Percentiles rank a stretch among this genome's conserved stretches.
These are phyloP conservation scores for Panagrolaimus sp. DNA, from an alignment of 1,140 invertebrate genomes.

Conservation along the genomic window DNA sequence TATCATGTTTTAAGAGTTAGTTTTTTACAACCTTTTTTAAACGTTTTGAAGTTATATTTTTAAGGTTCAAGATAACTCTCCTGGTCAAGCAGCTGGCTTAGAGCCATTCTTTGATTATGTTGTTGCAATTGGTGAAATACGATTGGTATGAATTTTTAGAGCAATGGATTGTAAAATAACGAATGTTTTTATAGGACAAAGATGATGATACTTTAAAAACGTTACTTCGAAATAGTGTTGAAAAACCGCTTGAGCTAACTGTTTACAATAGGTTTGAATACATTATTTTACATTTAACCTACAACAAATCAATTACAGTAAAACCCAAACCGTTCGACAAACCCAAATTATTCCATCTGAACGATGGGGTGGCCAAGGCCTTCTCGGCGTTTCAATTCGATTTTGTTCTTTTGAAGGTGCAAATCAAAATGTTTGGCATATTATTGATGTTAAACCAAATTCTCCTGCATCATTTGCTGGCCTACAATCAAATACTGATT, in stretches of 20 bases:
- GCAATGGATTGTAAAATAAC: no score
- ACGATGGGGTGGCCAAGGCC: slow-evolving; percentile 87
- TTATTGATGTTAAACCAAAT: slow-evolving; percentile 75
- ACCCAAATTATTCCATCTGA: slow-evolving; percentile 81
- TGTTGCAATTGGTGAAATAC: slow-evolving; percentile 84
- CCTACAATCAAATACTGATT: slow-evolving; percentile 82
- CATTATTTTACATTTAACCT: background rate
- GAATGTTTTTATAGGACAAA: slow-evolving; percentile 72
- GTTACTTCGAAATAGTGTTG: slow-evolving; percentile 78
- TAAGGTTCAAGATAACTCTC: slow-evolving; percentile 93
- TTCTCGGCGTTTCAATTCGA: slow-evolving; percentile 91
- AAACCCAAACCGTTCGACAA: slow-evolving; percentile 85
- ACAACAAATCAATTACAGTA: slow-evolving; percentile 67
- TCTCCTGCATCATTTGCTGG: slow-evolving; percentile 92
- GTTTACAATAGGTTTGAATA: slow-evolving; percentile 71
- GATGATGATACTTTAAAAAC: slow-evolving; percentile 97
- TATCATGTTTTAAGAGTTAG: slow-evolving; percentile 86
- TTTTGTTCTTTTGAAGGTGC: slow-evolving; percentile 99
- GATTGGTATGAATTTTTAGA: slow-evolving; percentile 70
- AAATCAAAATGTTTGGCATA: slow-evolving; percentile 92
- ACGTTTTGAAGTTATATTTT: no score
- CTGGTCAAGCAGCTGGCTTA: slow-evolving; percentile 83
- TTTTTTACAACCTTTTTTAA: no score
- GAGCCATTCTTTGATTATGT: slow-evolving; percentile 99
- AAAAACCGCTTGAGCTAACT: slow-evolving; percentile 79